A percentile compares a stretch with the other conserved stretches of the same genome.
phyloP scores from a whole-genome alignment of 1,140 invertebrate species.

The Gryon sp. region DNA sequence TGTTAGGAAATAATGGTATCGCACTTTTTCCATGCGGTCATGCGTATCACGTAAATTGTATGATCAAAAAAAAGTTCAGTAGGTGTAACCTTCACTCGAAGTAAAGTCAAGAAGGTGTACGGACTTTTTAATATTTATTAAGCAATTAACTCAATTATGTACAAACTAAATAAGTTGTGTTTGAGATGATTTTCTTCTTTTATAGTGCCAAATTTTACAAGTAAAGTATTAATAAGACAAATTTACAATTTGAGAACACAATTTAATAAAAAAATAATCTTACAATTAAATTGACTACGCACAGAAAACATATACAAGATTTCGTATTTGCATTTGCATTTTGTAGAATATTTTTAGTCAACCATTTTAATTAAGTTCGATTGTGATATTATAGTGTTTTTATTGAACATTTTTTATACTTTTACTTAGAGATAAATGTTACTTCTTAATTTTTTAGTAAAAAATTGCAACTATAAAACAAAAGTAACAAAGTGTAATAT shows the following conservation, averaged over 20 bases:
- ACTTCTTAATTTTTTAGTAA: too few relatives aligned
- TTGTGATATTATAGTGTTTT: slow-evolving; percentile 14
- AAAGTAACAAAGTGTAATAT: too few relatives aligned
- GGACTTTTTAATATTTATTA: neutral
- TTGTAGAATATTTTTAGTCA: neutral
- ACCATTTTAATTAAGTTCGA: neutral
- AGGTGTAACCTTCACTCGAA: slow-evolving; percentile 73
- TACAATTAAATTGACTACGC: too few relatives aligned
- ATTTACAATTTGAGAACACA: too few relatives aligned
- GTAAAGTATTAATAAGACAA: too few relatives aligned
- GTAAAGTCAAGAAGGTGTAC: slow-evolving; percentile 25
- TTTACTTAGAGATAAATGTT: too few relatives aligned
- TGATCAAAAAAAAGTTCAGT: slow-evolving; percentile 76
- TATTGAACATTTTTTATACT: too few relatives aligned
- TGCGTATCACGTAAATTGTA: slow-evolving; percentile 77
- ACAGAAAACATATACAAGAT: too few relatives aligned
- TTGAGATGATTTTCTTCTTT: neutral
- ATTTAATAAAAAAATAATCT: too few relatives aligned
- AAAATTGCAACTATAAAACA: too few relatives aligned
- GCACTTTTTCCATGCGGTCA: slow-evolving; percentile 77
- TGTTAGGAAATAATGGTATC: slow-evolving; percentile 75
- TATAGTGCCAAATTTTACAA: neutral
- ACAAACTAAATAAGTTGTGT: neutral
- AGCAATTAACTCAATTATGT: neutral
- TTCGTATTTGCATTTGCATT: too few relatives aligned